These are phyloP conservation scores for Megaceryle torquata DNA, from an alignment of 2,113 vertebrate genomes.

Conservation along the genomic window DNA sequence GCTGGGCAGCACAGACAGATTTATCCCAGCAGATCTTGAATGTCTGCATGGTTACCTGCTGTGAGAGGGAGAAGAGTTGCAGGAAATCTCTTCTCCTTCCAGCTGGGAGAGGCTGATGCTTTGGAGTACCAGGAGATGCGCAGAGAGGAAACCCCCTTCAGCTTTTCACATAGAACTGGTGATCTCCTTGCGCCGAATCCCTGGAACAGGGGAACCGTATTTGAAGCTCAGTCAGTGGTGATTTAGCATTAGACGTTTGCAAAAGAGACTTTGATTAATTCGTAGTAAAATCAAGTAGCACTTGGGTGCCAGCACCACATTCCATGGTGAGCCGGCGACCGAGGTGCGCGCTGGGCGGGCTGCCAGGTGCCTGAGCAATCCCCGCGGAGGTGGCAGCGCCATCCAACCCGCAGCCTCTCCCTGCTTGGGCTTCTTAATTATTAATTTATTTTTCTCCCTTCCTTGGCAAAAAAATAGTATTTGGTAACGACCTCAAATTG, in stretches of 20 bases:
- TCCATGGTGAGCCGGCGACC: constrained; percentile 52
- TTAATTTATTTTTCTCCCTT: constrained; percentile 57
- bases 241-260: constrained; percentile 20
- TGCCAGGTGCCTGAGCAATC: constrained; percentile 57
- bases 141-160: constrained; percentile 38
- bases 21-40: background rate
- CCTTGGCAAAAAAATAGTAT: constrained; percentile 64
- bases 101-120: constrained; percentile 28
- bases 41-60: constrained; percentile 1
- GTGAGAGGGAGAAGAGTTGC: constrained; percentile 8
- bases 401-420: constrained; percentile 51
- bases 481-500: constrained; percentile 58
- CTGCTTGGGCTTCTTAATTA: constrained; percentile 48
- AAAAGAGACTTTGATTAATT: constrained; percentile 56
- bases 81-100: constrained; percentile 24
- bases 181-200: background rate
- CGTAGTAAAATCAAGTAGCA: constrained; percentile 50
- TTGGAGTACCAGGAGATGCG: background rate
- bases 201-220: background rate
- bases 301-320: constrained; percentile 50
- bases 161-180: constrained; percentile 37
- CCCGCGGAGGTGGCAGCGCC: constrained; percentile 50
- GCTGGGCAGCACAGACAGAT: background rate
- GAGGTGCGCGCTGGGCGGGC: constrained; percentile 33
- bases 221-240: constrained; percentile 17